Evolutionary conservation across 2,888 invertebrate genomes (phyloP).

Genomic region (Caenorhabditis zanzibari): DNA sequence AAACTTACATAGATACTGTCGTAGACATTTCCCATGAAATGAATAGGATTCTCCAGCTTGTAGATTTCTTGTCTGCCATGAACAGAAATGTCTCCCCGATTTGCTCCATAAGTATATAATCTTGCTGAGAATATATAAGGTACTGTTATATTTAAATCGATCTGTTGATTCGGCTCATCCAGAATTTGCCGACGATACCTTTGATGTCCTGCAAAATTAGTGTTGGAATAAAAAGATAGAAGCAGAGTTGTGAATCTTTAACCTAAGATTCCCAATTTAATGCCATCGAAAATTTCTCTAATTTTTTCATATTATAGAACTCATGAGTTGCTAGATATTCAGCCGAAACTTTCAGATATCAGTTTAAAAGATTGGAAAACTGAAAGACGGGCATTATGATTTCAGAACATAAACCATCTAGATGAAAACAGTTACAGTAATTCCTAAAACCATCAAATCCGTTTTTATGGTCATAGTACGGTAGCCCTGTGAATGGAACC

Average conservation of each 20-base stretch:
- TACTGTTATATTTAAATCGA: conserved; percentile 82
- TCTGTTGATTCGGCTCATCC: conserved; percentile 66
- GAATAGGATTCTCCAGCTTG: conserved; percentile 76
- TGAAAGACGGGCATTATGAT: too few relatives aligned
- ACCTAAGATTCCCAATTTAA: too few relatives aligned
- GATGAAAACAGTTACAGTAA: too few relatives aligned
- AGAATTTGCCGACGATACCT: conserved; percentile 67
- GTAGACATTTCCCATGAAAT: conserved; percentile 77
- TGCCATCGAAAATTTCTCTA: too few relatives aligned
- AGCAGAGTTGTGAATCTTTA: not conserved
- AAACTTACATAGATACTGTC: conserved; percentile 79
- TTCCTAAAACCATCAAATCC: too few relatives aligned
- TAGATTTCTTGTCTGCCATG: conserved; percentile 64
- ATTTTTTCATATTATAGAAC: too few relatives aligned
- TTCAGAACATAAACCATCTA: too few relatives aligned
- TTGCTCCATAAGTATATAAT: conserved; percentile 81
- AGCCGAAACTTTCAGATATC: too few relatives aligned
- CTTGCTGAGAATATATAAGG: conserved; percentile 83
- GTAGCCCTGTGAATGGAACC: too few relatives aligned
- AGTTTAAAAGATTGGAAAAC: too few relatives aligned
- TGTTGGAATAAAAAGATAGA: not conserved
- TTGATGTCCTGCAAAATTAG: conserved; percentile 54
- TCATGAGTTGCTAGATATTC: too few relatives aligned
- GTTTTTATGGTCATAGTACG: too few relatives aligned
- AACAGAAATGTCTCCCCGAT: conserved; percentile 74